Percentiles rank a stretch among this genome's conserved stretches.
Conservation (phyloP, 1,140 invertebrate genomes). For the Gonatopus flavifemur region DNA sequence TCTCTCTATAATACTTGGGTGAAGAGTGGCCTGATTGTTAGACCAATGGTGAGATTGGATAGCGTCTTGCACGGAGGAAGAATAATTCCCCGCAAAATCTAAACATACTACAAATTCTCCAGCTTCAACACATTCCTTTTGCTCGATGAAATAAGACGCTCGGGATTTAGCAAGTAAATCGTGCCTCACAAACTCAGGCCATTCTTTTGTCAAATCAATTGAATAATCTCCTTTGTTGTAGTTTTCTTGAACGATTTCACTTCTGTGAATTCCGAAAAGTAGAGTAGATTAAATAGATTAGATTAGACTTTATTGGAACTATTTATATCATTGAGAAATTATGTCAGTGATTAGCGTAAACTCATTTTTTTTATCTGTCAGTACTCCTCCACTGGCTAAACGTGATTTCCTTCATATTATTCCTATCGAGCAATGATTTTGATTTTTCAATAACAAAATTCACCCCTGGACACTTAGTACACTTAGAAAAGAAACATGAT, state of each 20-base stretch:
- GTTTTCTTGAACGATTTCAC: not conserved
- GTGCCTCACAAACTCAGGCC: not conserved
- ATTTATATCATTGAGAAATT: too few relatives aligned
- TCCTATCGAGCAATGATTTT: not conserved
- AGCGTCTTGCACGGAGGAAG: not conserved
- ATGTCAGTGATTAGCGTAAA: too few relatives aligned
- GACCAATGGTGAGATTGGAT: too few relatives aligned
- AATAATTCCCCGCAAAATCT: not conserved
- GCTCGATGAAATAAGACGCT: not conserved
- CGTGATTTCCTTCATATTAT: not conserved
- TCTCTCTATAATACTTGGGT: not conserved
- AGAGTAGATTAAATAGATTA: too few relatives aligned
- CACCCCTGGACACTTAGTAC: slow-evolving; percentile 12
- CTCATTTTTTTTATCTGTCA: too few relatives aligned
- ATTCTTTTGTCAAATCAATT: not conserved
- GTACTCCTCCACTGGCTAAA: not conserved
- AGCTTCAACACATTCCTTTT: not conserved
- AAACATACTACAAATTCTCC: too few relatives aligned
- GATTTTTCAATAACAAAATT: slow-evolving; percentile 6
- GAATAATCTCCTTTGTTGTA: not conserved
- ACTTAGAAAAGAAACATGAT: slow-evolving; percentile 9
- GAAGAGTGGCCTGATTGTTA: not conserved
- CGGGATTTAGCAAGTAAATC: not conserved
- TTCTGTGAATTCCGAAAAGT: too few relatives aligned
- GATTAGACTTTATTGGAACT: too few relatives aligned